These are phyloP conservation scores for Lonchura striata DNA, from an alignment of 2,113 vertebrate species.

Conservation along the genomic window DNA sequence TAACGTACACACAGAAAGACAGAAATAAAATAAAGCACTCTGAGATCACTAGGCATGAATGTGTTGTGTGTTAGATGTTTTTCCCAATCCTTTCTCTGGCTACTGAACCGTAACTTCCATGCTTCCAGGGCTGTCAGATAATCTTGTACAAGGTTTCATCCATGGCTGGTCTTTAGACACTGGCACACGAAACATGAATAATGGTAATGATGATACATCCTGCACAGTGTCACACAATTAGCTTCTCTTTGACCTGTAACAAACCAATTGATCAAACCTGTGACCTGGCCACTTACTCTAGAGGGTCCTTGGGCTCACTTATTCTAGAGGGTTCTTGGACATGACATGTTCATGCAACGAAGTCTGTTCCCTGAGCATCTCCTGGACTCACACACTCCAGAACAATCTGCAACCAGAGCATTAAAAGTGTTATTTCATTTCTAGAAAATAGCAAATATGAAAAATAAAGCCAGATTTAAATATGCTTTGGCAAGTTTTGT, in stretches of 20 bases:
- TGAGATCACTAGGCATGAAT: not conserved
- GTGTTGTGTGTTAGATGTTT: not conserved
- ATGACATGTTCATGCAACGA: not conserved
- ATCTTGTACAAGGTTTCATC: not conserved
- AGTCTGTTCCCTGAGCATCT: not conserved
- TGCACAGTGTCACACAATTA: not conserved
- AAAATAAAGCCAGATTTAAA: not conserved
- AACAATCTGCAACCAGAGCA: not conserved
- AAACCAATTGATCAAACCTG: not conserved
- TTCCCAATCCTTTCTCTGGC: not conserved
- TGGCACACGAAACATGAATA: not conserved
- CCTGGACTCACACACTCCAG: not conserved
- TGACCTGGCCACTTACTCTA: not conserved
- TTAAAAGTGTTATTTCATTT: not conserved
- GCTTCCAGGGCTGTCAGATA: not conserved
- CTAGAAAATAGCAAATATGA: not conserved
- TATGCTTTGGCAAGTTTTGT: not conserved
- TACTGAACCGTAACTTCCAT: not conserved
- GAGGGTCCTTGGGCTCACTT: not conserved
- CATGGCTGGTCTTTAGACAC: not conserved
- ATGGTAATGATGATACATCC: not conserved
- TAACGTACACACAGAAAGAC: not conserved
- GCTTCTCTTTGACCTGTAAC: constrained; percentile 13
- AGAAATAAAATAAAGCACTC: not conserved
- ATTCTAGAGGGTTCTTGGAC: not conserved